Evolutionary conservation across 37 sponge, comb jelly and placozoan genomes (phyloP), one percentile per base, ranked within the genome.

Genomic region (Crambe crambe): DNA sequence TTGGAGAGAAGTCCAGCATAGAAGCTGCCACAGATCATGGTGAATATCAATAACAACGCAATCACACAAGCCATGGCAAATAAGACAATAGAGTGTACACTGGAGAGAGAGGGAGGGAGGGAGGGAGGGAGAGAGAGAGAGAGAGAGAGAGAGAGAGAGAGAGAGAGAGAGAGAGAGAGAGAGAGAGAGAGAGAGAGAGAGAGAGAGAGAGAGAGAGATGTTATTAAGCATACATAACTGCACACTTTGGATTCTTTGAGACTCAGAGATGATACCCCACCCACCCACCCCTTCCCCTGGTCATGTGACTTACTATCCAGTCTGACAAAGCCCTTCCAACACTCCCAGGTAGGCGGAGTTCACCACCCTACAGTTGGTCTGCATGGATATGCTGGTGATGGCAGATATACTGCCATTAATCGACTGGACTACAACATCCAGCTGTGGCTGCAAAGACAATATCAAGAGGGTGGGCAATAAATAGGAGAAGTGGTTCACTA

Each of bases 281-380:
- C n/a, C n/a, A n/a, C n/a, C n/a, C n/a, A n/a, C n/a, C n/a, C n/a
- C n/a, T n/a, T n/a, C n/a, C n/a, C n/a, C n/a, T n/a, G n/a, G n/a
- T n/a, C n/a, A n/a, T n/a, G n/a, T 9, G 63, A 76, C 85, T 84
- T 56, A 84, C 85, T 41, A 58, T 68, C 64, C 85, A 70, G 76
- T 71, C 0, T 3, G 36, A 61, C 85, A 84, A 10, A 84, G 44
- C 39, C 35, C 27, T 3, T 37, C 23, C 1, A 76, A 56, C n/a
- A 58, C 44, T 6, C n/a, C 43, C 35, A 76, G 37, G 56, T 84
- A 84, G 44, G n/a, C 41, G 30, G 21, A 29, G 57, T 42, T 64
- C 59, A 80, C 41, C 6, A 2, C 27, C 58, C 2, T 2, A 30
- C 70, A 69, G 27, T 70, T n/a, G 5, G 59, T 58, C 37, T 22